phyloP scores from a whole-genome alignment of 2,797 vertebrate species.

The Todus mexicanus region DNA sequence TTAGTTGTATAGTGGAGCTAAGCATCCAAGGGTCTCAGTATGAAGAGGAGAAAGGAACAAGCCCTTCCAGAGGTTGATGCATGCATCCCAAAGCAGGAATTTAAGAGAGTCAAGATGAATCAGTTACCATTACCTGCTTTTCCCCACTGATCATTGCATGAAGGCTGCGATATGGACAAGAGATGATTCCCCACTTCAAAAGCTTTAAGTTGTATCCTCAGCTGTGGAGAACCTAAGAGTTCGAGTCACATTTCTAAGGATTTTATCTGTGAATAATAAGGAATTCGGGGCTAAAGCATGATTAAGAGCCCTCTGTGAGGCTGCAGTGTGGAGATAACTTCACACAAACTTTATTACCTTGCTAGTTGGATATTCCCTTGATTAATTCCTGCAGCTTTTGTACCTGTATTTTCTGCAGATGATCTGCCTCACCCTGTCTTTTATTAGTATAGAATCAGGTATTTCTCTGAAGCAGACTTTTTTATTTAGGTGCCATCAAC shows the following conservation, averaged over 20 bases:
- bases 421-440: not conserved
- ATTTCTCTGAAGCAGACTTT: not conserved
- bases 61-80: not conserved
- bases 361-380: not conserved
- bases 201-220: not conserved
- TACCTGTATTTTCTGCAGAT: not conserved
- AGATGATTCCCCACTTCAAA: not conserved
- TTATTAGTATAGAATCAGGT: not conserved
- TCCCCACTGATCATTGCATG: not conserved
- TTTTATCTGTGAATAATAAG: not conserved
- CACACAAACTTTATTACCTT: not conserved
- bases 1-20: not conserved
- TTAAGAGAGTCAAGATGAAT: not conserved
- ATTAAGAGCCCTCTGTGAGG: not conserved
- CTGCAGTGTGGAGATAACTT: not conserved
- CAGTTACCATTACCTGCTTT: not conserved
- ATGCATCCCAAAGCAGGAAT: not conserved
- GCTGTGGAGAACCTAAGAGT: not conserved
- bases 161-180: accelerated
- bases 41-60: not conserved
- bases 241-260: not conserved
- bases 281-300: not conserved
- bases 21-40: not conserved
- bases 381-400: not conserved
- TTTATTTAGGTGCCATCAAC: not conserved